phyloP scores from a whole-genome alignment of 1,140 invertebrate species.

The Heliconius eleuchia region DNA sequence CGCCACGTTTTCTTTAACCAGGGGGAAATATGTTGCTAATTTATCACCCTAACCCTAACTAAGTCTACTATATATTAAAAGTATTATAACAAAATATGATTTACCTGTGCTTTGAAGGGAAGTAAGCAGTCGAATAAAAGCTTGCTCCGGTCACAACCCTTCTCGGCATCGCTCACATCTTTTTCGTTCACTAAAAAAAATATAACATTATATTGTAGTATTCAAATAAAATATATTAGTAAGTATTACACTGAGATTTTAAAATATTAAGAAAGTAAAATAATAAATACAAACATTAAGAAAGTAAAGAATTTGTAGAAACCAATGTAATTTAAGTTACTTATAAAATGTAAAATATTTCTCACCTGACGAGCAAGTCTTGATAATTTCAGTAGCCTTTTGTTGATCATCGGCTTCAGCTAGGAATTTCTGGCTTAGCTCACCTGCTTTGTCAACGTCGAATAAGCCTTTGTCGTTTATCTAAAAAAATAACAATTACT shows the following conservation, averaged over 20 bases:
- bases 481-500: not conserved
- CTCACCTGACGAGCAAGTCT: constrained; percentile 5
- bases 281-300: no score
- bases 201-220: no score
- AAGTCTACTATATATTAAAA: not conserved
- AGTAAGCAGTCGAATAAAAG: constrained; percentile 5
- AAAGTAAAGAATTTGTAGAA: no score
- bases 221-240: no score
- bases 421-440: constrained; percentile 12
- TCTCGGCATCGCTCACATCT: not conserved
- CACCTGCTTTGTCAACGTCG: not conserved
- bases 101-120: not conserved
- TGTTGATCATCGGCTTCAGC: constrained; percentile 1
- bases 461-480: constrained; percentile 13
- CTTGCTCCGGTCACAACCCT: constrained; percentile 5
- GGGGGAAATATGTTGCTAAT: no score
- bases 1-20: no score
- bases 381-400: constrained; percentile 8
- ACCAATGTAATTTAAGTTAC: no score
- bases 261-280: no score
- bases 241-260: no score
- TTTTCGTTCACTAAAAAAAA: not conserved
- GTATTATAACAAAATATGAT: not conserved
- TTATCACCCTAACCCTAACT: no score
- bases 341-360: not conserved